Evolutionary conservation across 2,888 invertebrate genomes (phyloP), one percentile per base, ranked within the genome.

Genomic region (Tenthredo mesomela): DNA sequence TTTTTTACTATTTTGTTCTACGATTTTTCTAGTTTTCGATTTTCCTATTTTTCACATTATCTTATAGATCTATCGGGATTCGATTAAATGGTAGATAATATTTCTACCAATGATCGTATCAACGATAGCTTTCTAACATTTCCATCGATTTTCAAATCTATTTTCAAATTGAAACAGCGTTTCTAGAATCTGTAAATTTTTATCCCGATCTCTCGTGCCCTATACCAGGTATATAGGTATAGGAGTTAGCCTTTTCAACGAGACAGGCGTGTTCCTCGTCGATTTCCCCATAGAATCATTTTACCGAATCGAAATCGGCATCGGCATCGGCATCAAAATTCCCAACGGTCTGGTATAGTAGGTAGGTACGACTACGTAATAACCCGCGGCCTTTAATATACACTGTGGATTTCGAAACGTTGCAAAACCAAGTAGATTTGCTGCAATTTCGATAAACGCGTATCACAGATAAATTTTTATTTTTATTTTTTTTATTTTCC

Each of bases 251-350:
- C 33, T 18, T 33, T 67, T 67, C 33, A 54, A n/a, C 54, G 54
- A 54, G 54, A 54, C 33, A 67, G 67, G 67, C 33, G 3, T 43
- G 43, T 43, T 40, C 10, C 9, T 73, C 40, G 40, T 43, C n/a
- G 43, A 43, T 73, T 43, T 40, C 77, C 77, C 77, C 25, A 54
- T 47, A 15, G 77, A 77, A 54, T 50, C 33, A 33, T 50, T 21
- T 15, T 47, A 3, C 70, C 37, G n/a, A 70, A 47, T 25, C 43
- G 29, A n/a, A 77, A 77, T 54, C 29, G 50, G 50, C 47, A 75
- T 75, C 50, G 29, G 47, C 47, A 77, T 77, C 37, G 29, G 18
- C 15, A 77, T 54, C 77, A 54, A 77, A 33, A 77, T 77, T 77
- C 77, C 77, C 54, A 77, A 33, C 54, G 54, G 50, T 33, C 47